Evolutionary conservation across 2,113 vertebrate genomes (phyloP), one percentile per base, ranked within the genome.

Genomic region (Ceyx melanurus): DNA sequence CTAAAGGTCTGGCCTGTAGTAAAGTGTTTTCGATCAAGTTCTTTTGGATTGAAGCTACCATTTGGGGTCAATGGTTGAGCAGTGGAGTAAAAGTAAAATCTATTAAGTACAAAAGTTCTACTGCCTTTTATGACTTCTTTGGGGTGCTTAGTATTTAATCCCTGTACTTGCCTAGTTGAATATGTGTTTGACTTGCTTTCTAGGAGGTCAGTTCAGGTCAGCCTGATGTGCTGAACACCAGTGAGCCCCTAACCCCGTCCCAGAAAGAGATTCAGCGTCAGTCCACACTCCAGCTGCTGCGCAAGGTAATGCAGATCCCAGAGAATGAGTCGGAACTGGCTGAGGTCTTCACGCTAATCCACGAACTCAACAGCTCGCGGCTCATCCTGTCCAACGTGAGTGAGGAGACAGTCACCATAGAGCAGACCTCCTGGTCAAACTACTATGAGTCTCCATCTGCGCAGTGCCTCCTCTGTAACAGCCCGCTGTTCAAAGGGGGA

Each of bases 201-300:
- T 82, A 98, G 98, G 98, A 98, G 75, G 93, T 61, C 13, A 93
- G 89, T 31, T 56, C 97, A 4, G 91, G 93, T 28, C 97, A 97
- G 64, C 40, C 95, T 8, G 94, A 95, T 6, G 93, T 98, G 77
- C 93, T 98, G 74, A 98, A 98, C 88, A 96, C 98, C 61, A 97
- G 97, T 3, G 97, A 98, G 84, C 91, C 98, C 20, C 97, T 99
- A 40, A 99, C 92, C 35, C 86, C 97, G 0, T 84, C 97, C 37
- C 99, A 99, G 95, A 98, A 96, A 85, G 99, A 99, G 77, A 95
- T 97, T 53, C 99, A 99, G 91, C 98, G 98, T 1, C 99, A 99
- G 25, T 99, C 98, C 71, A 99, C 99, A 0, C 93, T 99, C 85
- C 98, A 98, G 94, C 95, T 99, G 61, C 97, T 99, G 66, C 98